A percentile compares a stretch with the other conserved stretches of the same genome.
Evolutionary conservation across 2,888 invertebrate species (phyloP).

Genomic region (Lysandra coridon): DNA sequence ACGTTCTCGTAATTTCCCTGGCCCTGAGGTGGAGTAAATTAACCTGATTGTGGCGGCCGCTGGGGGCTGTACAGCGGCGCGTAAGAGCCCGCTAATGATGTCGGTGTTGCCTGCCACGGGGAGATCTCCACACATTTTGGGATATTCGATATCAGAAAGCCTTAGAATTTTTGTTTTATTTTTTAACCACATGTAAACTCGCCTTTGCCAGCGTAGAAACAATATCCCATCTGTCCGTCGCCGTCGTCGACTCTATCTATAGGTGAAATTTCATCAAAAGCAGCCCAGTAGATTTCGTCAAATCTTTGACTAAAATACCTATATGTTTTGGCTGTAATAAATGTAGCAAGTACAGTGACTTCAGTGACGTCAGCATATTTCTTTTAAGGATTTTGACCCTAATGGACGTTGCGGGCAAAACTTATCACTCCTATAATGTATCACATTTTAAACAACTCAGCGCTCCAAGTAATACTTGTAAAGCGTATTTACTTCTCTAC

Average conservation of each 20-base stretch:
- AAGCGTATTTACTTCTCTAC: background rate
- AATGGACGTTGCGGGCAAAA: background rate
- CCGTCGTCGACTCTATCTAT: no score
- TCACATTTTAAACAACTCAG: background rate
- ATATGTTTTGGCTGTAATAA: no score
- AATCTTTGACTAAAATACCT: no score
- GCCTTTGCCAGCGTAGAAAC: no score
- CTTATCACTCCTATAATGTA: background rate
- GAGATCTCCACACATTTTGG: background rate
- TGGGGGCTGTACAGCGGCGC: constrained; percentile 25
- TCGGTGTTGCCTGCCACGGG: background rate
- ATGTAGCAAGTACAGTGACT: no score
- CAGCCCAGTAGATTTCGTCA: no score
- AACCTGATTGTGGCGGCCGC: constrained; percentile 28
- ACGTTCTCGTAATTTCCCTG: constrained; percentile 5
- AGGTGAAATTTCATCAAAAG: no score
- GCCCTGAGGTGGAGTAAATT: constrained; percentile 20
- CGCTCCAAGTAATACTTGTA: background rate
- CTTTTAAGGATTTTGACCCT: background rate
- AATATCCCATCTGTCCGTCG: no score
- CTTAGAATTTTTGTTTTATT: background rate
- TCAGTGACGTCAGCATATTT: background rate
- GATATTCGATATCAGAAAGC: background rate
- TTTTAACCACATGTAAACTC: no score
- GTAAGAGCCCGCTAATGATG: constrained; percentile 27